A percentile compares a stretch with the other conserved stretches of the same genome.
Evolutionary conservation across 1,140 invertebrate species (phyloP).

Genomic region (Megalonaias nervosa): DNA sequence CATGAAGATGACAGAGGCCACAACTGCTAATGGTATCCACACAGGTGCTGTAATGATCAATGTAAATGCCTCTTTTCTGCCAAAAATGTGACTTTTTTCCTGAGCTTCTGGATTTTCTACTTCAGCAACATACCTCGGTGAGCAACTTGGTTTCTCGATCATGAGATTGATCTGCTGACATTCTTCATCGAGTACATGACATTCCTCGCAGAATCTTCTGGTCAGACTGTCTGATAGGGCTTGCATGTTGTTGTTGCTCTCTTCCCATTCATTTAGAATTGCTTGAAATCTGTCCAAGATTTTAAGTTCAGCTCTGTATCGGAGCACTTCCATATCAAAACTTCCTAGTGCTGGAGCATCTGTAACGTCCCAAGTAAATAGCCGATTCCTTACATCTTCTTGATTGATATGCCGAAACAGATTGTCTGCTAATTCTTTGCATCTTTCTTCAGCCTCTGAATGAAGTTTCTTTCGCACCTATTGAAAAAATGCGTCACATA

Average conservation of each 20-base stretch:
- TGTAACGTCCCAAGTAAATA: conserved; percentile 20
- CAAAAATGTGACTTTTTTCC: conserved; percentile 25
- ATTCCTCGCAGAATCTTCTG: conserved; percentile 35
- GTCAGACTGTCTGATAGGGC: conserved; percentile 16
- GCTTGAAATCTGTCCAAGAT: conserved; percentile 29
- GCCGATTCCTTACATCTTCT: conserved; percentile 4
- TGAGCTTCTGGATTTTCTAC: background rate
- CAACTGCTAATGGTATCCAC: conserved; percentile 43
- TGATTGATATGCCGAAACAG: conserved; percentile 13
- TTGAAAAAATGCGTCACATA: too few species aligned
- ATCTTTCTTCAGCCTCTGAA: conserved; percentile 13
- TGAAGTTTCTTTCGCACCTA: too few species aligned
- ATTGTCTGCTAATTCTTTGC: conserved; percentile 11
- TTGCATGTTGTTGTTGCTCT: conserved; percentile 8
- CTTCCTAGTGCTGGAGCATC: conserved; percentile 30
- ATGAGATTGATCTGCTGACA: conserved; percentile 33
- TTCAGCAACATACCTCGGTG: background rate
- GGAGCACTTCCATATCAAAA: conserved; percentile 38
- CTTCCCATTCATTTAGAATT: conserved; percentile 34
- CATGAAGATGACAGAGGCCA: conserved; percentile 33
- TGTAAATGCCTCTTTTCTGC: conserved; percentile 41
- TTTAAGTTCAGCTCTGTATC: conserved; percentile 31
- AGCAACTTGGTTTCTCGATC: conserved; percentile 15
- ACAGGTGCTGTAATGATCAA: conserved; percentile 41
- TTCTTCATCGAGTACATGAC: conserved; percentile 28